Evolutionary conservation across 1,140 invertebrate species (phyloP).

Genomic region (Orius insidiosus): DNA sequence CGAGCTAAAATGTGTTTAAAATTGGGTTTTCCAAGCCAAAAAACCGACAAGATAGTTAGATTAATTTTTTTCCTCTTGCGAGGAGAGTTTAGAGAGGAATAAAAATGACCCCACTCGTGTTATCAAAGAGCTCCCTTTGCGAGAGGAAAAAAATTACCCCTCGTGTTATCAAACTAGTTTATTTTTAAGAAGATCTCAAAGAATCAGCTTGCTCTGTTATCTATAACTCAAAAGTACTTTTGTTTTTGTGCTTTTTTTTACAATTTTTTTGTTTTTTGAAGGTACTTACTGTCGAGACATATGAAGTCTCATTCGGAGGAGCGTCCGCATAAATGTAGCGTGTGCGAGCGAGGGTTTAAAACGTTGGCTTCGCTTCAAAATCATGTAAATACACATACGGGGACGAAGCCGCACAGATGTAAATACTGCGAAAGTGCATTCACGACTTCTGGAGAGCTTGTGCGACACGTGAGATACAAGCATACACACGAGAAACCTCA

Average conservation of each 20-base stretch:
- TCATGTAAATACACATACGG: constrained; percentile 92
- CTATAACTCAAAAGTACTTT: background rate
- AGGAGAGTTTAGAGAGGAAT: too few species aligned
- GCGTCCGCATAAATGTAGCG: constrained; percentile 81
- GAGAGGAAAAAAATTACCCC: too few species aligned
- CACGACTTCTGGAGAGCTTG: constrained; percentile 87
- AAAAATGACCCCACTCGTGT: too few species aligned
- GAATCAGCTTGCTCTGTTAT: background rate
- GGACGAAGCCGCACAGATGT: constrained; percentile 85
- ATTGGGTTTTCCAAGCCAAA: too few species aligned
- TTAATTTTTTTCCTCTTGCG: too few species aligned
- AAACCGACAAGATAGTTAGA: too few species aligned
- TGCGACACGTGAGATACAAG: constrained; percentile 59
- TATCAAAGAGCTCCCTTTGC: too few species aligned
- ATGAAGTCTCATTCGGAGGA: constrained; percentile 94
- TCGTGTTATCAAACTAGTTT: too few species aligned
- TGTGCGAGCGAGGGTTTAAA: constrained; percentile 91
- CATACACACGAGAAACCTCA: constrained; percentile 51
- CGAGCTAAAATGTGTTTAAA: too few species aligned
- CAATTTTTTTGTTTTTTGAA: constrained; percentile 20
- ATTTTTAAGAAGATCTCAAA: too few species aligned
- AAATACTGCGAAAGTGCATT: constrained; percentile 85
- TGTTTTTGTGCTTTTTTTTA: background rate
- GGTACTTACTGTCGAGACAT: constrained; percentile 76
- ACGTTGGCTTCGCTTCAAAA: constrained; percentile 84